Percentiles rank a stretch among this genome's conserved stretches.
Conservation (phyloP, 2,113 vertebrate species). For the Ailuropoda melanoleuca region DNA sequence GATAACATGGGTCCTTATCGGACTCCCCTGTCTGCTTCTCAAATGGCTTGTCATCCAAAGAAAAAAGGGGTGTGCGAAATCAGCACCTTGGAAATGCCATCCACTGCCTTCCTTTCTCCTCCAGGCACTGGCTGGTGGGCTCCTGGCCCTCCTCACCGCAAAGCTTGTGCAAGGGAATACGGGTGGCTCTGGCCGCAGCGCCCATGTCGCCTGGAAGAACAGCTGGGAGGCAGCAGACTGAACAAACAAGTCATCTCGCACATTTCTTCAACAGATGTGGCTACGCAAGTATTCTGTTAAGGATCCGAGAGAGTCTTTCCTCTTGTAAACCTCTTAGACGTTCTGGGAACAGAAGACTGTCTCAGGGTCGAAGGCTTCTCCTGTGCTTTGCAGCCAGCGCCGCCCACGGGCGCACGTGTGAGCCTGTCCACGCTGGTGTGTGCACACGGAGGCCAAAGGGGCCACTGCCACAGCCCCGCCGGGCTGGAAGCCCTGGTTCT, state of each 20-base stretch:
- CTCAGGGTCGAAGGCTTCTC: too few species aligned
- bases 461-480: accelerated
- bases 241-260: not conserved
- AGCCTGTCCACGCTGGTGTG: accelerated
- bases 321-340: not conserved
- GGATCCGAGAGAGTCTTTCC: not conserved
- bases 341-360: too few species aligned
- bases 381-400: not conserved
- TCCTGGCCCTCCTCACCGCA: too few species aligned
- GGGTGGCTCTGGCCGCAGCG: not conserved
- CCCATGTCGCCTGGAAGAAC: not conserved
- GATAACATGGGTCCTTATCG: not conserved
- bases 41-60: not conserved
- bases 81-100: not conserved
- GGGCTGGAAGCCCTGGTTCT: not conserved
- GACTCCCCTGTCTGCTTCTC: not conserved
- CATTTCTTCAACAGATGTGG: not conserved
- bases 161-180: not conserved
- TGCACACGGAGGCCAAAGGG: not conserved
- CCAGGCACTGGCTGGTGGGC: not conserved
- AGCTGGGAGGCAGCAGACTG: not conserved
- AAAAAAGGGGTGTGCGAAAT: not conserved
- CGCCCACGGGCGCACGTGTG: not conserved
- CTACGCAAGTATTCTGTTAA: not conserved
- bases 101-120: not conserved